Conservation (phyloP, 2,797 vertebrate species). For the Euthynnus affinis region DNA sequence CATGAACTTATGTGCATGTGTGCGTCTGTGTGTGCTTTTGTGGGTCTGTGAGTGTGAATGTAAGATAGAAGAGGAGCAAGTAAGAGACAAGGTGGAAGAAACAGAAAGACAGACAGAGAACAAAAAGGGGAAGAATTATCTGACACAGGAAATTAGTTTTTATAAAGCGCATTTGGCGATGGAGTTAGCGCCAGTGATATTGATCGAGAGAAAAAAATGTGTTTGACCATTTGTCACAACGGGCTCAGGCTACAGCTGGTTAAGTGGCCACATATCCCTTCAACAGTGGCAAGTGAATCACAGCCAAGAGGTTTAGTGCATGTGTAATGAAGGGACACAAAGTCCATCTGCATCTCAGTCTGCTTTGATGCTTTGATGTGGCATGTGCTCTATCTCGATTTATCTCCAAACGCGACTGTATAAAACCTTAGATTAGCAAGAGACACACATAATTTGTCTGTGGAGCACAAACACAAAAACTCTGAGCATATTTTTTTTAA, state of each 20-base stretch:
- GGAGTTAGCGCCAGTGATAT: slow-evolving; percentile 56
- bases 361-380: slow-evolving; percentile 77
- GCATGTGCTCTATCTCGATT: slow-evolving; percentile 60
- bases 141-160: slow-evolving; percentile 71
- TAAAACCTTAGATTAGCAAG: slow-evolving; percentile 63
- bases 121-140: slow-evolving; percentile 57
- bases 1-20: slow-evolving; percentile 55
- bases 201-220: slow-evolving; percentile 72
- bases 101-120: slow-evolving; percentile 27
- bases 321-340: slow-evolving; percentile 81
- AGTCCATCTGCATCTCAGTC: slow-evolving; percentile 81
- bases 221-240: slow-evolving; percentile 71
- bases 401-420: slow-evolving; percentile 62
- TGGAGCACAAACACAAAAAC: slow-evolving; percentile 22
- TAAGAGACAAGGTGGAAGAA: slow-evolving; percentile 26
- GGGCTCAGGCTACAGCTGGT: slow-evolving; percentile 74
- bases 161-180: slow-evolving; percentile 60
- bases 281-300: slow-evolving; percentile 73
- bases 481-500: slow-evolving; percentile 12
- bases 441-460: slow-evolving; percentile 52
- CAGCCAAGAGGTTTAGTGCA: slow-evolving; percentile 78
- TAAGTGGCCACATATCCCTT: slow-evolving; percentile 74
- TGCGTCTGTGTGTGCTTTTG: slow-evolving; percentile 18
- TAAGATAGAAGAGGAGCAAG: slow-evolving; percentile 15
- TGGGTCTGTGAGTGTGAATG: neutral